These are phyloP conservation scores for Chelonus formosanus DNA, from an alignment of 2,888 invertebrate species.

Conservation along the genomic window DNA sequence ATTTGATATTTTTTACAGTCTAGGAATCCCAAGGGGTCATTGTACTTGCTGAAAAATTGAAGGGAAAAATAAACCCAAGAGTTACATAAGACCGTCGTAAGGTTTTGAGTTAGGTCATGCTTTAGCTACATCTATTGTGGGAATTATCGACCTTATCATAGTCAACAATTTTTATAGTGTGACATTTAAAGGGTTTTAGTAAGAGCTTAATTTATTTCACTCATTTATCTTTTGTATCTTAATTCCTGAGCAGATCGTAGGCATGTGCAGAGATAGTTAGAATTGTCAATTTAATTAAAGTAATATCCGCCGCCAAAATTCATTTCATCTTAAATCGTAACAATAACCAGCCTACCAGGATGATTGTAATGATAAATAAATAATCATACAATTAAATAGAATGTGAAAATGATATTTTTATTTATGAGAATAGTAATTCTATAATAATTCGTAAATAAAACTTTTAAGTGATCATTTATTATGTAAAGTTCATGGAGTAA, in stretches of 20 bases:
- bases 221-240: constrained; percentile 5
- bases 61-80: not conserved
- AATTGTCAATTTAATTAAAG: no score
- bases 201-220: not conserved
- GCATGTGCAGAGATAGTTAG: not conserved
- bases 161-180: constrained; percentile 2
- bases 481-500: constrained; percentile 3
- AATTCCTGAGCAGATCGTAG: not conserved
- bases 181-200: not conserved
- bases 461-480: not conserved
- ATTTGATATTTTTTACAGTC: no score
- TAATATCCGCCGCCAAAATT: no score
- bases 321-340: no score
- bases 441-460: constrained; percentile 1
- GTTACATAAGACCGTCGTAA: constrained; percentile 45
- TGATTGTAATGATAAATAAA: no score
- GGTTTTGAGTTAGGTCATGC: constrained; percentile 49
- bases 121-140: constrained; percentile 44
- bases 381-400: no score
- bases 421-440: no score
- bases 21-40: no score
- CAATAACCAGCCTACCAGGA: no score
- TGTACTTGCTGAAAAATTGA: not conserved
- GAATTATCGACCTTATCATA: constrained; percentile 45
- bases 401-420: no score